A percentile compares a stretch with the other conserved stretches of the same genome.
Evolutionary conservation across 2,113 vertebrate species (phyloP).

Genomic region (Grammomys dolichurus): DNA sequence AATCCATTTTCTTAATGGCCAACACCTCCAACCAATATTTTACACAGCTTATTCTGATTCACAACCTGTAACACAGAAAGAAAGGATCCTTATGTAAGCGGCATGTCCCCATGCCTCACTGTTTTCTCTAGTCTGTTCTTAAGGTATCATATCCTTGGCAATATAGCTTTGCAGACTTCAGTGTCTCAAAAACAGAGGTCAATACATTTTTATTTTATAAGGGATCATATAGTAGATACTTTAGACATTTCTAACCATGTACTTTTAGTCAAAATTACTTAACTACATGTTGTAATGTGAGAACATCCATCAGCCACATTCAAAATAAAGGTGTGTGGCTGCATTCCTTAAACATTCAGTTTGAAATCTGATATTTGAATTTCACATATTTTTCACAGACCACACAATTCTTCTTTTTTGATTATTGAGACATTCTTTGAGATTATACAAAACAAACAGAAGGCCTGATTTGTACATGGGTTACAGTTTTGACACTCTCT

Average conservation of each 20-base stretch:
- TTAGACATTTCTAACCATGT: neutral
- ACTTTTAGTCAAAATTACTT: neutral
- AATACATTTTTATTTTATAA: constrained; percentile 8
- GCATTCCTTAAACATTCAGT: neutral
- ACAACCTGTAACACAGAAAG: neutral
- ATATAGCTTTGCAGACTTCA: neutral
- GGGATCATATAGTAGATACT: neutral
- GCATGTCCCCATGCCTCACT: neutral
- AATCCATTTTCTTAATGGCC: neutral
- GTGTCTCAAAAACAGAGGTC: neutral
- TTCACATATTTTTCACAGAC: constrained; percentile 28
- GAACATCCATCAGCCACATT: neutral
- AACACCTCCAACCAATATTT: neutral
- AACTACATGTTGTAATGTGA: neutral
- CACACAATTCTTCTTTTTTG: neutral
- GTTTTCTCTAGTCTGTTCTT: neutral
- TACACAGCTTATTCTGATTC: neutral
- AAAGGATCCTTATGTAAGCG: neutral
- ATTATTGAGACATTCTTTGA: neutral
- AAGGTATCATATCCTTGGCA: neutral
- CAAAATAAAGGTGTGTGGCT: neutral
- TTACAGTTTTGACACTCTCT: neutral
- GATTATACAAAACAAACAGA: neutral
- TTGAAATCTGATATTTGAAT: neutral
- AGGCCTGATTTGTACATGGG: neutral